A percentile compares a stretch with the other conserved stretches of the same genome.
Evolutionary conservation across 1,140 invertebrate genomes (phyloP).

Genomic region (Copidosoma floridanum): DNA sequence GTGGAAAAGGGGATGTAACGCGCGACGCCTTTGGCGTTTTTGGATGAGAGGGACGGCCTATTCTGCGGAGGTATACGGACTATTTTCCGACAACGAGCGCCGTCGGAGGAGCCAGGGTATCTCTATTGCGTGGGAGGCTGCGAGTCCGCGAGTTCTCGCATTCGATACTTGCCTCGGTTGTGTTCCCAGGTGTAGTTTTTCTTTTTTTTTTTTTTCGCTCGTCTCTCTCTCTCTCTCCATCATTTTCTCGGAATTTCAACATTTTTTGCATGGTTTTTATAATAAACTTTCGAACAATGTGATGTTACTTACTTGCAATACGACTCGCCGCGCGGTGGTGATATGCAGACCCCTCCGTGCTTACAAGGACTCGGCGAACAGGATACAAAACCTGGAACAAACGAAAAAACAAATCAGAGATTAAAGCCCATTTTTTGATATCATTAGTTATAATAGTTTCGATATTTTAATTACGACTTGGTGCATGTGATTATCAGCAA

Average conservation of each 20-base stretch:
- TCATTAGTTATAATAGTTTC: too few relatives aligned
- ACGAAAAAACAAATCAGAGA: constrained; percentile 25
- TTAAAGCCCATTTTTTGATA: too few relatives aligned
- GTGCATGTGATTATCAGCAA: too few relatives aligned
- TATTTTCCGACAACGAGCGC: constrained; percentile 12
- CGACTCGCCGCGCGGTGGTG: constrained; percentile 67
- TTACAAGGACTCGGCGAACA: constrained; percentile 85
- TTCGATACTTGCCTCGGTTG: constrained; percentile 12
- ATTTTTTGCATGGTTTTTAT: too few relatives aligned
- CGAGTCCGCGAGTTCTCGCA: constrained; percentile 41
- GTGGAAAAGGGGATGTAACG: too few relatives aligned
- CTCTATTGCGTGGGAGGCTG: constrained; percentile 44
- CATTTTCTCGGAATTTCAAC: too few relatives aligned
- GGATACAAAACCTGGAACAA: constrained; percentile 76
- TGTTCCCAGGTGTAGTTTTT: constrained; percentile 16
- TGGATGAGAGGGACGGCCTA: constrained; percentile 18
- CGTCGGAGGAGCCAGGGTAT: too few relatives aligned
- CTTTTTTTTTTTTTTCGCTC: neutral
- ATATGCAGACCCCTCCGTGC: constrained; percentile 75
- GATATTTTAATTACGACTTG: too few relatives aligned
- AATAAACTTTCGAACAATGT: too few relatives aligned
- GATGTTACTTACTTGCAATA: constrained; percentile 80
- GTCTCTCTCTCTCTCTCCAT: neutral
- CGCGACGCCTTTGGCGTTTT: constrained; percentile 16
- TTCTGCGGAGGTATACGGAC: constrained; percentile 11